Conservation (phyloP, 1,140 invertebrate species). For the Tetragonula clypearis region DNA sequence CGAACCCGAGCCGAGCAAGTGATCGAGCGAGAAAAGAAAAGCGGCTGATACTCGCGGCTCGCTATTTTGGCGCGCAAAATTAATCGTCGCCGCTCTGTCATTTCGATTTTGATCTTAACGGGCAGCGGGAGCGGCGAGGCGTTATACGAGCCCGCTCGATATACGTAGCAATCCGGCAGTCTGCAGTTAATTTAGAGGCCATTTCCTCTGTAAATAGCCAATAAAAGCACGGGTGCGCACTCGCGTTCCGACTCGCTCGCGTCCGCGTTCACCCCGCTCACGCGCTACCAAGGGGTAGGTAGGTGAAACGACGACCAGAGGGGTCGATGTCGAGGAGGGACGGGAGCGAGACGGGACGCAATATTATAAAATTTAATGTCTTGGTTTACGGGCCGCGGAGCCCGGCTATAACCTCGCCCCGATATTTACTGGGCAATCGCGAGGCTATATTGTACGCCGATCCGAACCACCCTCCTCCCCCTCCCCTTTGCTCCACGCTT, state of each 20-base stretch:
- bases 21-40: neutral
- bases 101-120: constrained; percentile 74
- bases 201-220: constrained; percentile 82
- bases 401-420: constrained; percentile 77
- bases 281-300: constrained; percentile 28
- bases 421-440: constrained; percentile 81
- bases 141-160: constrained; percentile 74
- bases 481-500: neutral
- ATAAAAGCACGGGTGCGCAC: constrained; percentile 76
- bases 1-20: neutral
- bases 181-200: constrained; percentile 82
- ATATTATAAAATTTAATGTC: constrained; percentile 83
- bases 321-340: constrained; percentile 56
- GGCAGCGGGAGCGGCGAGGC: constrained; percentile 58
- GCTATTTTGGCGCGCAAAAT: constrained; percentile 44
- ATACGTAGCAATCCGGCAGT: constrained; percentile 80
- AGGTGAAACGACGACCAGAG: constrained; percentile 52
- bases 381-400: constrained; percentile 80
- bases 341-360: constrained; percentile 71
- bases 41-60: neutral
- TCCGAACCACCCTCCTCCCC: constrained; percentile 10
- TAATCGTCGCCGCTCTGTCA: constrained; percentile 64
- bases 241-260: constrained; percentile 30
- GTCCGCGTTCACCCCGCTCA: constrained; percentile 7
- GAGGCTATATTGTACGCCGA: constrained; percentile 71